Conservation (phyloP, 2,888 invertebrate species). For the Rhaphigaster nebulosa region DNA sequence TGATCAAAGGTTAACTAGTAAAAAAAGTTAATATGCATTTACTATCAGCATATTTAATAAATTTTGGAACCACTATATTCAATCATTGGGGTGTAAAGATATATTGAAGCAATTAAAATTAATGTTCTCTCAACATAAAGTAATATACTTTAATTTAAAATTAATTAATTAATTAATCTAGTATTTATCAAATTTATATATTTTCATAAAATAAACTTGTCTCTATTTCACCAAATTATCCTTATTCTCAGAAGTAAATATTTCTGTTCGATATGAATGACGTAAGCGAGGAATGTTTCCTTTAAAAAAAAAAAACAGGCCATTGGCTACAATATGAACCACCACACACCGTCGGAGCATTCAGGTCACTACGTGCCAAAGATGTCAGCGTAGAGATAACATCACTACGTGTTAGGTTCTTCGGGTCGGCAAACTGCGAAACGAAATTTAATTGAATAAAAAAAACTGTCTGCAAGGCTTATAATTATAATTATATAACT, state of each 20-base stretch:
- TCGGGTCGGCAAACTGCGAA: not conserved
- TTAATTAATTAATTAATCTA: too few relatives aligned
- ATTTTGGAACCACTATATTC: too few relatives aligned
- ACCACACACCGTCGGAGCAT: not conserved
- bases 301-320: not conserved
- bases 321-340: slow-evolving; percentile 10
- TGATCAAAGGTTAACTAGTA: too few relatives aligned
- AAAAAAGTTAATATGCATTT: too few relatives aligned
- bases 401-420: not conserved
- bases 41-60: too few relatives aligned
- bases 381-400: not conserved
- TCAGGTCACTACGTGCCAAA: slow-evolving; percentile 5
- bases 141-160: too few relatives aligned
- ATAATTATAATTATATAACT: not conserved
- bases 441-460: slow-evolving; percentile 18
- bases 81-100: too few relatives aligned
- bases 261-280: not conserved
- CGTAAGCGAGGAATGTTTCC: not conserved
- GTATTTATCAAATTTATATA: too few relatives aligned
- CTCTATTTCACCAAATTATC: not conserved
- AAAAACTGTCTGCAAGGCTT: not conserved
- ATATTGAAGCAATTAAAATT: too few relatives aligned
- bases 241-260: not conserved
- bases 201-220: too few relatives aligned
- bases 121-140: too few relatives aligned